phyloP scores from a whole-genome alignment of 2,888 invertebrate species.

The Drosophila anomalipes region DNA sequence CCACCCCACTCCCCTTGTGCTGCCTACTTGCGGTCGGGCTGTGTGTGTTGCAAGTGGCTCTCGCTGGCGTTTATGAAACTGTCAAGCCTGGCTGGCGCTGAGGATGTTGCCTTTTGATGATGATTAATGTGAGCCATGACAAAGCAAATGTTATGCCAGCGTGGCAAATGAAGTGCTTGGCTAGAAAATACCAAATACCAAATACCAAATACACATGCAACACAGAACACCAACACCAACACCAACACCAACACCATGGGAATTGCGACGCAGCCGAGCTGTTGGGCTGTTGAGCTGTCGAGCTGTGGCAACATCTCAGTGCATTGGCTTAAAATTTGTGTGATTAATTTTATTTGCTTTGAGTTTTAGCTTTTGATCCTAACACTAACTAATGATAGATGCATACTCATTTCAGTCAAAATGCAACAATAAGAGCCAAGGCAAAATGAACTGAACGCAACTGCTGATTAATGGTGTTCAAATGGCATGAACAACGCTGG shows the following conservation, averaged over 20 bases:
- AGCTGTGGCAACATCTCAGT: conserved; percentile 28
- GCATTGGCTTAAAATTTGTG: conserved; percentile 34
- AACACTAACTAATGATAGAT: conserved; percentile 26
- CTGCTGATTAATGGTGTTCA: conserved; percentile 1
- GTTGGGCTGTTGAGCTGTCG: background rate
- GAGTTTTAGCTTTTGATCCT: conserved; percentile 14
- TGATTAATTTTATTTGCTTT: conserved; percentile 52
- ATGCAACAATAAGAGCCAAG: background rate
- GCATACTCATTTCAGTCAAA: conserved; percentile 1
- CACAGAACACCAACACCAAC: background rate
- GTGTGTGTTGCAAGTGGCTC: conserved; percentile 65
- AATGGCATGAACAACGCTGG: background rate
- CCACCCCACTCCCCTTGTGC: conserved; percentile 21
- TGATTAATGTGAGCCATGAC: conserved; percentile 78
- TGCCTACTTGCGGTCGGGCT: conserved; percentile 69
- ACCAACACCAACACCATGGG: background rate
- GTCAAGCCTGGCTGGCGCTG: conserved; percentile 54
- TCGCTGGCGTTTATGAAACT: conserved; percentile 72
- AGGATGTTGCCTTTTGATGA: conserved; percentile 61
- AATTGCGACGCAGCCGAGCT: conserved; percentile 22
- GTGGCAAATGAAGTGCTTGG: conserved; percentile 58
- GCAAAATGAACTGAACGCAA: background rate
- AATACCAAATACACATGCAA: conserved; percentile 14
- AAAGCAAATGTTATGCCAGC: conserved; percentile 72
- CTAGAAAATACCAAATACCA: conserved; percentile 22